phyloP scores from a whole-genome alignment of 2,888 invertebrate species.

The Fragum sueziense region DNA sequence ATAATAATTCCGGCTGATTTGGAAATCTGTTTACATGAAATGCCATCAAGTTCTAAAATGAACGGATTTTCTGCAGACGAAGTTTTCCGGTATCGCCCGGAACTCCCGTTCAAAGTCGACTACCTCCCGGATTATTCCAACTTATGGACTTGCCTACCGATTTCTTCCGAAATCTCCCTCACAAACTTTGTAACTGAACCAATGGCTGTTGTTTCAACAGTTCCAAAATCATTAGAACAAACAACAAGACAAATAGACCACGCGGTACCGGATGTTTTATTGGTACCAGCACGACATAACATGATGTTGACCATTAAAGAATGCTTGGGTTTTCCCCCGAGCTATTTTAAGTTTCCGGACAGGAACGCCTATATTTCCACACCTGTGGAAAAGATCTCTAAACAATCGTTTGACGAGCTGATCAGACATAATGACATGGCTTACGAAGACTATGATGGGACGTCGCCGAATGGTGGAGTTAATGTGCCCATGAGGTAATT shows the following conservation, averaged over 20 bases:
- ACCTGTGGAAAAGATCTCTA: conserved; percentile 63
- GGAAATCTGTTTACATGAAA: conserved; percentile 63
- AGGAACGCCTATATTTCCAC: conserved; percentile 52
- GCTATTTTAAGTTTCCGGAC: conserved; percentile 68
- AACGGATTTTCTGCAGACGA: conserved; percentile 61
- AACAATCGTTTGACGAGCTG: conserved; percentile 61
- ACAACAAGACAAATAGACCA: conserved; percentile 49
- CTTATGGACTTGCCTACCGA: conserved; percentile 59
- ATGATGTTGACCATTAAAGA: conserved; percentile 62
- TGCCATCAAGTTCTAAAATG: conserved; percentile 52
- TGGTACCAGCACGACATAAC: conserved; percentile 66
- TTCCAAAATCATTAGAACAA: conserved; percentile 43
- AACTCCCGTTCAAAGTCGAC: conserved; percentile 60
- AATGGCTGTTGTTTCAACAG: conserved; percentile 62
- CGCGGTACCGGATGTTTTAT: conserved; percentile 63
- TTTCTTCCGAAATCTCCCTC: conserved; percentile 58
- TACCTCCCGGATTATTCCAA: conserved; percentile 56
- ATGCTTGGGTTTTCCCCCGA: conserved; percentile 69
- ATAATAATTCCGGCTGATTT: conserved; percentile 70
- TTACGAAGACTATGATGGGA: conserved; percentile 62
- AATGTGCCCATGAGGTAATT: neutral
- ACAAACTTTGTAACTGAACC: conserved; percentile 66
- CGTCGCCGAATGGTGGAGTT: conserved; percentile 22
- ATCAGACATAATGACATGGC: conserved; percentile 65
- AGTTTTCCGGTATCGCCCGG: conserved; percentile 57